Percentiles rank a stretch among this genome's conserved stretches.
phyloP scores from a whole-genome alignment of 2,113 vertebrate species.

The Zosterops japonicus region DNA sequence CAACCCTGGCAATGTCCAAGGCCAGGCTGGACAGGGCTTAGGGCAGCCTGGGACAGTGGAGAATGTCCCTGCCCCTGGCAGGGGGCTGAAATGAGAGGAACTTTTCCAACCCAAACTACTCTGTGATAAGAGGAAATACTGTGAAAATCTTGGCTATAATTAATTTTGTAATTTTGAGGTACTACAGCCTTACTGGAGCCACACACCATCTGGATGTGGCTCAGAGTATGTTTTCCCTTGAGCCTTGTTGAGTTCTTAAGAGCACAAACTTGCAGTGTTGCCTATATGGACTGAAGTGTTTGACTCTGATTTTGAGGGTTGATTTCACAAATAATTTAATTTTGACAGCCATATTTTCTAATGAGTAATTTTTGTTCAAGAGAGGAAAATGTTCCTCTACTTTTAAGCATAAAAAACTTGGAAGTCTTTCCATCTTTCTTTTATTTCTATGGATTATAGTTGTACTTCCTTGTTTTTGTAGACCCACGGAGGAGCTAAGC shows the following conservation, averaged over 20 bases:
- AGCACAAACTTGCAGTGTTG: not conserved
- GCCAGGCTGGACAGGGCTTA: not conserved
- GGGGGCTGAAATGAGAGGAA: not conserved
- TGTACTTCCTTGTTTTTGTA: slow-evolving; percentile 10
- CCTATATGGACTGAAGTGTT: not conserved
- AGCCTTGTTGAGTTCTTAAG: not conserved
- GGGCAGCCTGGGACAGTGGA: not conserved
- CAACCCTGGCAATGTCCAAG: not conserved
- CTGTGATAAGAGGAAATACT: not conserved
- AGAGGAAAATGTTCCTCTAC: not conserved
- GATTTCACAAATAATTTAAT: not conserved
- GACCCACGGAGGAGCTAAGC: not conserved
- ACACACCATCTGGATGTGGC: not conserved
- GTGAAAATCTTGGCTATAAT: not conserved
- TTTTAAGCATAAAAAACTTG: not conserved
- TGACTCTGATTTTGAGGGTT: not conserved
- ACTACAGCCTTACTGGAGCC: not conserved
- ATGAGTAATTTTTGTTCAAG: not conserved
- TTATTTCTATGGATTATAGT: not conserved
- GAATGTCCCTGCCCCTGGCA: not conserved
- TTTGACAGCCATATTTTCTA: not conserved
- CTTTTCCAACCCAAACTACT: not conserved
- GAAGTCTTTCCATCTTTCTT: not conserved
- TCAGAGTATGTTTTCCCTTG: not conserved
- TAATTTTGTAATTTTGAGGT: not conserved